Evolutionary conservation across 1,140 invertebrate genomes (phyloP), one percentile per base, ranked within the genome.

Genomic region (Potamilus streckersoni): DNA sequence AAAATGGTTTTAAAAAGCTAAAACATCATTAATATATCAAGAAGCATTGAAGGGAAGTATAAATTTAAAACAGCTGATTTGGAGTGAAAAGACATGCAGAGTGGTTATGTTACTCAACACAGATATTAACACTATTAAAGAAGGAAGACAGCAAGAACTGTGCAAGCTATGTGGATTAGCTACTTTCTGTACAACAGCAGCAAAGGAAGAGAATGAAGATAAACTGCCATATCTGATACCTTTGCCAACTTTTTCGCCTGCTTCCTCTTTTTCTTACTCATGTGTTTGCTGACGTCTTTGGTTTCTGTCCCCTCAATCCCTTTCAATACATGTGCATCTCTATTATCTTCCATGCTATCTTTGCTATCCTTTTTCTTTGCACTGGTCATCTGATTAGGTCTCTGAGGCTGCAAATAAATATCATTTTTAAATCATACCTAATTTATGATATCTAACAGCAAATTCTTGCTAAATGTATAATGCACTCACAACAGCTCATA

Each of bases 221-320:
- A 19, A n/a, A 23, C 13, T 6, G 19, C 4, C 13, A 23, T 61
- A 61, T 20, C 19, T 56, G 49, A 57, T 3, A 67, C 62, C 27
- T 67, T 85, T 84, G 79, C 83, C 86, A 16, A 83, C 83, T 49
- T 86, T 75, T 87, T 89, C 49, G 84, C 82, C 69, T 85, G 71
- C 74, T 83, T 84, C 76, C 85, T 88, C 57, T 80, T 79, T 80
- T 91, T 91, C 68, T 87, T 90, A 19, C 83, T 80, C 79, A 86
- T 79, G 71, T 91, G 81, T 82, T 90, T 91, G 79, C 83, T 90
- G 13, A 80, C 79, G 73, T 80, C 82, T n/a, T 82, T 79, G 5
- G 79, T 61, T 72, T 74, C 78, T 4, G 69, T 49, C 15, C 73
- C 75, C 12, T 67, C 73, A 3, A 74, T 76, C 12, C 81, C 82